These are phyloP conservation scores for Entomobrya multifasciata DNA, from an alignment of 2,888 invertebrate species.

Conservation along the genomic window DNA sequence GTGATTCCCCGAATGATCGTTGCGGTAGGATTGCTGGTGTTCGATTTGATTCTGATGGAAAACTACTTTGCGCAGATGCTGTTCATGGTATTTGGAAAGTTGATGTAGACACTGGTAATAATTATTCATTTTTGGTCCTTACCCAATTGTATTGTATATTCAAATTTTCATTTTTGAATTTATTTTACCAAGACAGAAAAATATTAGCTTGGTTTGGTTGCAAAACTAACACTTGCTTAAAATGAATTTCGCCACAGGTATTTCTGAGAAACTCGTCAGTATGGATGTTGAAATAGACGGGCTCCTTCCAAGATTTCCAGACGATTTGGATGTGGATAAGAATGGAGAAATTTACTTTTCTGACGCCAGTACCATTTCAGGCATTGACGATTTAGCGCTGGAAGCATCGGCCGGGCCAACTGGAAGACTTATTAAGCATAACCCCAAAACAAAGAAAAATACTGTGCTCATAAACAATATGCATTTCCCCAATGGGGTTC, in stretches of 20 bases:
- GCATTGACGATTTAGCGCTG: slow-evolving; percentile 82
- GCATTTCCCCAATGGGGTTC: slow-evolving; percentile 94
- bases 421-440: slow-evolving; percentile 89
- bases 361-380: slow-evolving; percentile 89
- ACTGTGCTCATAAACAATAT: slow-evolving; percentile 89
- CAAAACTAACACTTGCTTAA: too few species aligned
- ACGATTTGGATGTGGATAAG: slow-evolving; percentile 87
- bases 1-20: slow-evolving; percentile 87
- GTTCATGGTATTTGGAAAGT: slow-evolving; percentile 94
- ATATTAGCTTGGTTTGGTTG: too few species aligned
- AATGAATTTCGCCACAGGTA: slow-evolving; percentile 29
- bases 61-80: slow-evolving; percentile 89
- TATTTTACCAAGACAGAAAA: too few species aligned
- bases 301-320: slow-evolving; percentile 85
- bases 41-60: slow-evolving; percentile 88
- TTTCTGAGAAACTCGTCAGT: slow-evolving; percentile 80
- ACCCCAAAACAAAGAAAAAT: slow-evolving; percentile 89
- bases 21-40: slow-evolving; percentile 96
- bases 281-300: slow-evolving; percentile 86
- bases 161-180: too few species aligned
- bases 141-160: too few species aligned
- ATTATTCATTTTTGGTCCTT: too few species aligned
- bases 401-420: slow-evolving; percentile 64
- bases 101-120: slow-evolving; percentile 83
- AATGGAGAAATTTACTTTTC: slow-evolving; percentile 95